phyloP scores from a whole-genome alignment of 1,140 invertebrate genomes.

The Drosophila pachea region DNA sequence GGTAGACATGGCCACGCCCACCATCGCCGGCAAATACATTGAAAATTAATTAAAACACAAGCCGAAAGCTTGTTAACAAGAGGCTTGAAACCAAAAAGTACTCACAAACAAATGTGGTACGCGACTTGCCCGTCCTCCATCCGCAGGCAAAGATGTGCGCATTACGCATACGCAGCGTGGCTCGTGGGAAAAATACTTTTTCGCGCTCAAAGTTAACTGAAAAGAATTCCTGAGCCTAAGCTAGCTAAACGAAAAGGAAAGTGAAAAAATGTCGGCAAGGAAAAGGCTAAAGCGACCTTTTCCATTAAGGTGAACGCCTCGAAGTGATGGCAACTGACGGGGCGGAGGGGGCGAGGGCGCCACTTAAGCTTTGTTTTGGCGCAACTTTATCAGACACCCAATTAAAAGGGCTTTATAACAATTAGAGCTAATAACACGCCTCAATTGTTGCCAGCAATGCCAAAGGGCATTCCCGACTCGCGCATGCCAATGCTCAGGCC shows the following conservation, averaged over 20 bases:
- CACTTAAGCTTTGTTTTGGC: constrained; percentile 51
- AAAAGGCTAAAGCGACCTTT: constrained; percentile 50
- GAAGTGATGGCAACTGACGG: background rate
- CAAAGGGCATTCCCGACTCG: constrained; percentile 32
- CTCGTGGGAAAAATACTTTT: constrained; percentile 71
- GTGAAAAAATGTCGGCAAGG: background rate
- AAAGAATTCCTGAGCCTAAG: constrained; percentile 36
- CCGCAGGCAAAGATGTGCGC: constrained; percentile 16
- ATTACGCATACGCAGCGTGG: constrained; percentile 67
- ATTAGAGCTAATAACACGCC: constrained; percentile 76
- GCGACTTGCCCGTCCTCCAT: background rate
- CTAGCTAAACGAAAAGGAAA: background rate
- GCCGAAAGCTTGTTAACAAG: constrained; percentile 70
- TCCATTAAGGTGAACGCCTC: constrained; percentile 63
- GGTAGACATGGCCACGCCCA: background rate
- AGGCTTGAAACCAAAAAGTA: constrained; percentile 60
- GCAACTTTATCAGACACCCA: constrained; percentile 75
- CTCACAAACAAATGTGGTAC: constrained; percentile 47
- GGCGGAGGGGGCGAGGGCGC: background rate
- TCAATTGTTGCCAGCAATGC: constrained; percentile 71
- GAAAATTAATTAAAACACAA: constrained; percentile 74
- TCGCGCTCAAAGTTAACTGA: constrained; percentile 49
- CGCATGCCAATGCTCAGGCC: background rate
- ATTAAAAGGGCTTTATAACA: constrained; percentile 77
- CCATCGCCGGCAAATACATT: constrained; percentile 45